A percentile compares a stretch with the other conserved stretches of the same genome.
These are phyloP conservation scores for Tetraneura akinire DNA, from an alignment of 1,140 invertebrate species.

Conservation along the genomic window DNA sequence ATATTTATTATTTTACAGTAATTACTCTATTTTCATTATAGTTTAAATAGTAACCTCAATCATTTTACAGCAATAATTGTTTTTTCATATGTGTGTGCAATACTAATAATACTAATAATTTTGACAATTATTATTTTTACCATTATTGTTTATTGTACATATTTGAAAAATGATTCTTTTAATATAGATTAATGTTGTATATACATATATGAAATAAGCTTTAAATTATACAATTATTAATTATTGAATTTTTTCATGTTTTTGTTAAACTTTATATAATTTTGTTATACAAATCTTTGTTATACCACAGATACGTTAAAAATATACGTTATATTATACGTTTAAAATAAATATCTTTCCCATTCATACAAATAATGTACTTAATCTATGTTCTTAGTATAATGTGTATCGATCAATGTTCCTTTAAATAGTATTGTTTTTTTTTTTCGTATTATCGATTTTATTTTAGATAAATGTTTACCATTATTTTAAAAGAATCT, in stretches of 20 bases:
- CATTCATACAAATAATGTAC: conserved; percentile 1
- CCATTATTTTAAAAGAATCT: conserved; percentile 18
- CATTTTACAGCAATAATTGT: conserved; percentile 17
- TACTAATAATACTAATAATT: conserved; percentile 31
- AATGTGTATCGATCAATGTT: conserved; percentile 31
- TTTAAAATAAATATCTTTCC: neutral
- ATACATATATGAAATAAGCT: conserved; percentile 2
- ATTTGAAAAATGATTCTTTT: neutral
- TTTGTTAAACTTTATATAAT: conserved; percentile 22
- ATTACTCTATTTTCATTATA: neutral
- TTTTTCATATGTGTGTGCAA: conserved; percentile 33
- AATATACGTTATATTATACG: too few species aligned
- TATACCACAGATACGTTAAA: too few species aligned
- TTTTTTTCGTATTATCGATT: conserved; percentile 12
- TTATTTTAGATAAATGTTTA: conserved; percentile 9
- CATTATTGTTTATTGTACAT: conserved; percentile 4
- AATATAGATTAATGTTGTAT: conserved; percentile 19
- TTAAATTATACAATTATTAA: conserved; percentile 4
- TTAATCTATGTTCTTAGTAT: conserved; percentile 22
- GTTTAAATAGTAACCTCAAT: conserved; percentile 13
- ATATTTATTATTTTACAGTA: neutral
- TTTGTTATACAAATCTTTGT: conserved; percentile 37
- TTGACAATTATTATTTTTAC: conserved; percentile 13
- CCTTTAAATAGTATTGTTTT: conserved; percentile 39
- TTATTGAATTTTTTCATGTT: conserved; percentile 20